These are phyloP conservation scores for Drosophila greeni DNA, from an alignment of 2,888 invertebrate species.

Conservation along the genomic window DNA sequence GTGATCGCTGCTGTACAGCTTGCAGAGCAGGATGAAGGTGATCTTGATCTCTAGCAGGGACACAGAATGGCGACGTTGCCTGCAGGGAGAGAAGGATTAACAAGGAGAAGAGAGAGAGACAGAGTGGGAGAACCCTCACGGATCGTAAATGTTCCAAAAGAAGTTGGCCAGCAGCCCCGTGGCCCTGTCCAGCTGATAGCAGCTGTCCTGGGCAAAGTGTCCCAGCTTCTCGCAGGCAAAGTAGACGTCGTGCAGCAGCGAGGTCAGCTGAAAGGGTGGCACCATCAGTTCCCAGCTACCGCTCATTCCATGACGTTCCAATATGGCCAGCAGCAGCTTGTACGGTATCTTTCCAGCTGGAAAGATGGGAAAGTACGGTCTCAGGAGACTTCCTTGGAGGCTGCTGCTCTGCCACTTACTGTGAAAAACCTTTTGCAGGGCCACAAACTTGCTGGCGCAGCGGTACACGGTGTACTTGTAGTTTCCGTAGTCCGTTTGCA, in stretches of 20 bases:
- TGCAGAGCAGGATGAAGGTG: constrained; percentile 76
- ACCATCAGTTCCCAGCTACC: constrained; percentile 71
- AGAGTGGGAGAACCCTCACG: constrained; percentile 58
- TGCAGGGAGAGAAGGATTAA: background rate
- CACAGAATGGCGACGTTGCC: constrained; percentile 75
- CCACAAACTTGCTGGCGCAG: constrained; percentile 76
- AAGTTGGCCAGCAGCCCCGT: constrained; percentile 75
- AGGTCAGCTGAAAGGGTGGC: constrained; percentile 75
- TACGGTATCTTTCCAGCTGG: constrained; percentile 76
- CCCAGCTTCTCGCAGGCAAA: constrained; percentile 77
- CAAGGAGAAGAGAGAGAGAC: no score
- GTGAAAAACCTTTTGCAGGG: constrained; percentile 75
- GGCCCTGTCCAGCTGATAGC: constrained; percentile 71
- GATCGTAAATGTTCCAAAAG: constrained; percentile 78
- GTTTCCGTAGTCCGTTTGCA: constrained; percentile 70
- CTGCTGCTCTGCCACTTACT: constrained; percentile 61
- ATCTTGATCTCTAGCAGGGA: constrained; percentile 77
- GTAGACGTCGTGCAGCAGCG: constrained; percentile 77
- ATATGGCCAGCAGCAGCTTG: constrained; percentile 74
- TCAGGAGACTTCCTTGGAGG: background rate
- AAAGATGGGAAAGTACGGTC: background rate
- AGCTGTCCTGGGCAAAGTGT: constrained; percentile 65
- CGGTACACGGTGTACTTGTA: constrained; percentile 78
- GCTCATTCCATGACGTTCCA: constrained; percentile 75
- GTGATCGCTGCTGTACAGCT: constrained; percentile 72